Evolutionary conservation across 2,888 invertebrate species (phyloP), one percentile per base, ranked within the genome.

Genomic region (Orgyia antiqua): DNA sequence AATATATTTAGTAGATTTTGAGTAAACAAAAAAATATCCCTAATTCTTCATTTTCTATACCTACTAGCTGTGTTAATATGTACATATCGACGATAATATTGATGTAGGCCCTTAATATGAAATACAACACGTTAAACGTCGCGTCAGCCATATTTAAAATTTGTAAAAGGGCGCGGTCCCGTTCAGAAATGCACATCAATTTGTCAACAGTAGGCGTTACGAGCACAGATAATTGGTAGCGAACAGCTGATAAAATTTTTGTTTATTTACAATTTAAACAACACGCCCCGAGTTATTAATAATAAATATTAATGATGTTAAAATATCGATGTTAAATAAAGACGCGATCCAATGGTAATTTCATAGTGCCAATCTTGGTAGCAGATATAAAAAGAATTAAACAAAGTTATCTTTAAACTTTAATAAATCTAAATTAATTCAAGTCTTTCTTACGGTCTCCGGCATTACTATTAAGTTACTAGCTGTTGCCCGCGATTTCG

Each of bases 151-250:
- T 69, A 43, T 68, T 69, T 55, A 42, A 58, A 49, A 40, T 41
- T 37, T 13, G n/a, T 21, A 33, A 50, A 51, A 56, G 56, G 66
- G 68, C 61, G 67, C 66, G 65, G 51, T 45, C 33, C 31, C 42
- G 42, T 53, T 41, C 43, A 24, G 29, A 33, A 42, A 46, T 56
- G 52, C 51, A 47, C 57, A 56, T 64, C 68, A 77, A 79, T 82
- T 75, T 80, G 82, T 82, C 80, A 75, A 67, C 61, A 43, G 49
- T 58, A 71, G 78, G 76, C 76, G 77, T 71, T 69, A 61, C 68
- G 50, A 59, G 48, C 51, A 50, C 61, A 51, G 65, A 41, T 76
- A 77, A 79, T 77, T 24, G 78, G 75, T 60, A 68, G 68, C 59
- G 62, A 61, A 67, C 56, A 60, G 47, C 50, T 59, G 65, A 69